Evolutionary conservation across 2,113 vertebrate genomes (phyloP), one percentile per base, ranked within the genome.

Genomic region (Jacana jacana): DNA sequence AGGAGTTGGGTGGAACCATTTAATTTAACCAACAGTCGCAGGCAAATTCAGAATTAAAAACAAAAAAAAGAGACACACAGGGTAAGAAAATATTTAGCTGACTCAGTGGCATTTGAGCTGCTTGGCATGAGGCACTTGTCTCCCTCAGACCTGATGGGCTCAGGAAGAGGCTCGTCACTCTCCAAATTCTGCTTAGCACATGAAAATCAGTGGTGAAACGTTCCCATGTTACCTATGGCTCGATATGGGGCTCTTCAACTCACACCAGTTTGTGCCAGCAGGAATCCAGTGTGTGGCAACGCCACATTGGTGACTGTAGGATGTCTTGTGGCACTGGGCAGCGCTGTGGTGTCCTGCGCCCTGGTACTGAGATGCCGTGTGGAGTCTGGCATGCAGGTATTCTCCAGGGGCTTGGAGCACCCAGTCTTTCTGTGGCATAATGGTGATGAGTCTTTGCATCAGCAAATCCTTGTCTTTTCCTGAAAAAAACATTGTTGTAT

Each of bases 61-160:
- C 46, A 52, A 35, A 22, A 11, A 63, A 73, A 86, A 1, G 40
- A 52, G 39, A 22, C 44, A 33, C 11, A 2, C 0, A 4, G 42
- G 35, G 35, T 60, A 81, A 48, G 61, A 75, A 35, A 54, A 46
- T 27, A 61, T 14, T 64, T 30, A 15, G 4, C 17, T 49, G 10
- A 28, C 27, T 27, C 19, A 1, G 46, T 25, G 44, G 15, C n/a
- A 9, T 54, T 19, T 79, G 42, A 75, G 31, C 55, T 69, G 55
- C 64, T 71, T 1, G 1, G 25, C 30, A 25, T 0, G 3, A 68
- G 42, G 48, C 16, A 23, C 6, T 86, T 2, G 0, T 60, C 68
- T 39, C 30, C n/a, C 33, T 64, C 40, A 54, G 14, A 44, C 39
- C 37, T 22, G 9, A 2, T 1, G 5, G 31, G 27, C 14, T 37